Conservation (phyloP, 92 coral and sea anemone genomes). For the Porites evermanni region DNA sequence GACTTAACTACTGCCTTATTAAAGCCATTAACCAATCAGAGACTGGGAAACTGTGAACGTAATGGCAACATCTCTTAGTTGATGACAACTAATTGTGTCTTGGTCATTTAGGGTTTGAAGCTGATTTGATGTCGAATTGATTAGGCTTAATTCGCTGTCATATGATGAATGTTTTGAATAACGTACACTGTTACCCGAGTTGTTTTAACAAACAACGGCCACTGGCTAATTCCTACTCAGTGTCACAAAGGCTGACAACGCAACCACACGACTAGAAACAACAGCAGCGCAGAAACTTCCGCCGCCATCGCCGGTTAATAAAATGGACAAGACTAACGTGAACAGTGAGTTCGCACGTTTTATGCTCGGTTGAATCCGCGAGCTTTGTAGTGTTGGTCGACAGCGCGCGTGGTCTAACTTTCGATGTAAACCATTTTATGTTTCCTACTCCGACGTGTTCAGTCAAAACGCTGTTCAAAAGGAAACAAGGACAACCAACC, state of each 20-base stretch:
- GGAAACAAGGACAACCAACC: conserved; percentile 4
- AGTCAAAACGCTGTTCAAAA: neutral
- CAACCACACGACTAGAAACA: conserved; percentile 43
- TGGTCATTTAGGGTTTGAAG: conserved; percentile 96
- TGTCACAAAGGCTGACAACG: conserved; percentile 61
- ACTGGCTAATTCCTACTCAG: conserved; percentile 77
- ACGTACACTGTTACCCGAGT: conserved; percentile 84
- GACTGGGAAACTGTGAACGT: conserved; percentile 55
- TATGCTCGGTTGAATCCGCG: conserved; percentile 33
- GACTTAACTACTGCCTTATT: conserved; percentile 83
- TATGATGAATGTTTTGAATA: conserved; percentile 91
- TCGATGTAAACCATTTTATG: neutral
- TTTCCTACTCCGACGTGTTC: neutral
- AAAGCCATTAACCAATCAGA: conserved; percentile 74
- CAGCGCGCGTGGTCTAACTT: conserved; percentile 6
- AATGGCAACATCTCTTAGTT: conserved; percentile 85
- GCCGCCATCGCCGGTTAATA: conserved; percentile 4
- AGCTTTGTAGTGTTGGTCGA: conserved; percentile 10
- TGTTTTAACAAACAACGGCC: conserved; percentile 85
- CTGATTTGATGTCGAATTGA: conserved; percentile 97
- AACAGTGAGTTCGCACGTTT: conserved; percentile 50
- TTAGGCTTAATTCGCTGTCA: conserved; percentile 94
- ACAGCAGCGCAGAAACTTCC: conserved; percentile 29
- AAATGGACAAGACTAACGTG: conserved; percentile 62
- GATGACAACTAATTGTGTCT: conserved; percentile 93